phyloP scores from a whole-genome alignment of 92 coral and sea anemone species.

The Epizoanthus scotinus region DNA sequence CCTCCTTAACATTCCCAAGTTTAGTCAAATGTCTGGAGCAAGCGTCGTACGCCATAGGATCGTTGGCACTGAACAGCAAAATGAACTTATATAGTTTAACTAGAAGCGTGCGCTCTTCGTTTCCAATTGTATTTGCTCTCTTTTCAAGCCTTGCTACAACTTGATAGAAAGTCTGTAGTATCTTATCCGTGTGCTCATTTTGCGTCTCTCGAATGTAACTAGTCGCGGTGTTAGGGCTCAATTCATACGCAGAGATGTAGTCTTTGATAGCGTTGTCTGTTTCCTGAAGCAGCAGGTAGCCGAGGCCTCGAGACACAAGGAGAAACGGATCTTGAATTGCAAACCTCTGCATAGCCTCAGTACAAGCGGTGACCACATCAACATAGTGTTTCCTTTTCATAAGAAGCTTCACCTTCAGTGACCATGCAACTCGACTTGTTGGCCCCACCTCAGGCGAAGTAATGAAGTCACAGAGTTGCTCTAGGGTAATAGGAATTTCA shows the following conservation, averaged over 20 bases:
- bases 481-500: slow-evolving; percentile 56
- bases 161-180: slow-evolving; percentile 64
- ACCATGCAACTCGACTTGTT: slow-evolving; percentile 79
- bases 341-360: slow-evolving; percentile 57
- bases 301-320: slow-evolving; percentile 66
- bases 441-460: slow-evolving; percentile 68
- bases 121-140: slow-evolving; percentile 15
- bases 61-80: slow-evolving; percentile 55
- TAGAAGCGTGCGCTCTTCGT: slow-evolving; percentile 34
- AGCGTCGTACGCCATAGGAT: slow-evolving; percentile 44
- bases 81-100: slow-evolving; percentile 63
- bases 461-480: slow-evolving; percentile 77
- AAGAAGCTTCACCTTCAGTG: slow-evolving; percentile 58
- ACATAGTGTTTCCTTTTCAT: slow-evolving; percentile 51
- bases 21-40: slow-evolving; percentile 69
- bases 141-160: slow-evolving; percentile 44
- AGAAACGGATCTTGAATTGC: slow-evolving; percentile 43
- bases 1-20: slow-evolving; percentile 61
- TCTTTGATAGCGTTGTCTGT: slow-evolving; percentile 60
- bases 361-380: slow-evolving; percentile 59
- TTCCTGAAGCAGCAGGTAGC: slow-evolving; percentile 45
- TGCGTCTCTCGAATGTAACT: slow-evolving; percentile 60
- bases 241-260: slow-evolving; percentile 54
- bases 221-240: slow-evolving; percentile 43
- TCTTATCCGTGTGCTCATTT: slow-evolving; percentile 25